Evolutionary conservation across 2,113 vertebrate species (phyloP).

Genomic region (Paralichthys olivaceus): DNA sequence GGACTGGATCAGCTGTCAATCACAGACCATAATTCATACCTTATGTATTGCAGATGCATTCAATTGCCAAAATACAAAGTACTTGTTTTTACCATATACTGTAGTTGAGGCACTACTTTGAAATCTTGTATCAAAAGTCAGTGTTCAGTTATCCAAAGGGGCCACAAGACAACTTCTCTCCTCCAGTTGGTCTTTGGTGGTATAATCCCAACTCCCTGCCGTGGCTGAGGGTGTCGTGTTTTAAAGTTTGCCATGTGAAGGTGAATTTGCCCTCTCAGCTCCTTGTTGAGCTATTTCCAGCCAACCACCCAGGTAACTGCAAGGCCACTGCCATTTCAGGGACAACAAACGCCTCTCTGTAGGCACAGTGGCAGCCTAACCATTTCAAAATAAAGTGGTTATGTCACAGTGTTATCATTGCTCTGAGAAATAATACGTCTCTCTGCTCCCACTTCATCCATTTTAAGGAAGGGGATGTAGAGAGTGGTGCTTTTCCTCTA

Average conservation of each 20-base stretch:
- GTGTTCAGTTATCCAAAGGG: background rate
- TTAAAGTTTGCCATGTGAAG: conserved; percentile 6
- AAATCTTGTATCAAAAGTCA: background rate
- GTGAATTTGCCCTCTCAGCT: conserved; percentile 22
- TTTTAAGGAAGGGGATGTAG: background rate
- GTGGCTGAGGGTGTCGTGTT: conserved; percentile 6
- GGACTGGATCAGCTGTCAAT: no score
- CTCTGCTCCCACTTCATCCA: background rate
- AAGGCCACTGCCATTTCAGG: background rate
- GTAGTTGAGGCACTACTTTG: no score
- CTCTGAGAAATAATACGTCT: background rate
- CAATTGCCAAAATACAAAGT: background rate
- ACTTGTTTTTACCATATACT: no score
- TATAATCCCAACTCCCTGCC: conserved; percentile 5
- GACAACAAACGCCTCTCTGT: background rate
- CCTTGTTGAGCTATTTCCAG: conserved; percentile 42
- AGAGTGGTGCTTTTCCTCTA: background rate
- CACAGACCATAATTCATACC: no score
- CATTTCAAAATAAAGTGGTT: conserved; percentile 1
- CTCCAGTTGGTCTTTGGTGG: conserved; percentile 30
- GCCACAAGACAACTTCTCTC: background rate
- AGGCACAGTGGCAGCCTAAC: background rate
- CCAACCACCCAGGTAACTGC: background rate
- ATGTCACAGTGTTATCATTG: conserved; percentile 7
- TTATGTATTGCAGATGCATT: background rate